A percentile compares a stretch with the other conserved stretches of the same genome.
Evolutionary conservation across 2,797 vertebrate species (phyloP).

Genomic region (Brachyalestes nurse): DNA sequence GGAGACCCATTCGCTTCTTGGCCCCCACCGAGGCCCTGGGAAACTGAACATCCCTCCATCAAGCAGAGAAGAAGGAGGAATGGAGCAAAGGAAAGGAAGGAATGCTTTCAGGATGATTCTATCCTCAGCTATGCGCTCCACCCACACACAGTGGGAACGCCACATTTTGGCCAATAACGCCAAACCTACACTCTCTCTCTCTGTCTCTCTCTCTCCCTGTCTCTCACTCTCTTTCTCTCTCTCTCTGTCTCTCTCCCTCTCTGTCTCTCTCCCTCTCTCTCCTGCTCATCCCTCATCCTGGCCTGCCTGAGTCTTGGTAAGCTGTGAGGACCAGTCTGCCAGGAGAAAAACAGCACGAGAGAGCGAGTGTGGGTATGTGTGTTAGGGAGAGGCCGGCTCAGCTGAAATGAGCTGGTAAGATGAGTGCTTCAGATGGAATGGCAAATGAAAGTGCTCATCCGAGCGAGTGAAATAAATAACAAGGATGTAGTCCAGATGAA

Average conservation of each 20-base stretch:
- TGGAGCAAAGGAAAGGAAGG: constrained; percentile 34
- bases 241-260: not conserved
- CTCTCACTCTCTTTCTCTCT: not conserved
- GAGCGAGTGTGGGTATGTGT: constrained; percentile 14
- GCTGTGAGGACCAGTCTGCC: constrained; percentile 38
- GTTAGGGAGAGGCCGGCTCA: not conserved
- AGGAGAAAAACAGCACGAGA: constrained; percentile 39
- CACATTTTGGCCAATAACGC: constrained; percentile 44
- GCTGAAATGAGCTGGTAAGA: constrained; percentile 52
- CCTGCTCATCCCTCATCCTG: constrained; percentile 20
- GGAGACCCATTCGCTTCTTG: not conserved
- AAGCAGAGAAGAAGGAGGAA: constrained; percentile 1
- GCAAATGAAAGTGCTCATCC: constrained; percentile 56
- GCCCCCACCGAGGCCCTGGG: not conserved
- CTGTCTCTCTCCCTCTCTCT: constrained; percentile 12
- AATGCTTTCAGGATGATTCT: constrained; percentile 45
- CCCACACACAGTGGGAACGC: constrained; percentile 39
- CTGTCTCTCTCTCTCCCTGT: not conserved
- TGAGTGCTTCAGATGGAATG: constrained; percentile 53
- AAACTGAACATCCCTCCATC: constrained; percentile 6
- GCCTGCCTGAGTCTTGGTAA: constrained; percentile 8
- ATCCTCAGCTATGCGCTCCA: constrained; percentile 47
- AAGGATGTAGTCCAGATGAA: constrained; percentile 48
- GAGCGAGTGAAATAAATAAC: constrained; percentile 53
- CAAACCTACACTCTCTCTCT: constrained; percentile 32